Base-by-base conservation (phyloP, 2,888 invertebrate species). In the Lamproptera curius region DNA sequence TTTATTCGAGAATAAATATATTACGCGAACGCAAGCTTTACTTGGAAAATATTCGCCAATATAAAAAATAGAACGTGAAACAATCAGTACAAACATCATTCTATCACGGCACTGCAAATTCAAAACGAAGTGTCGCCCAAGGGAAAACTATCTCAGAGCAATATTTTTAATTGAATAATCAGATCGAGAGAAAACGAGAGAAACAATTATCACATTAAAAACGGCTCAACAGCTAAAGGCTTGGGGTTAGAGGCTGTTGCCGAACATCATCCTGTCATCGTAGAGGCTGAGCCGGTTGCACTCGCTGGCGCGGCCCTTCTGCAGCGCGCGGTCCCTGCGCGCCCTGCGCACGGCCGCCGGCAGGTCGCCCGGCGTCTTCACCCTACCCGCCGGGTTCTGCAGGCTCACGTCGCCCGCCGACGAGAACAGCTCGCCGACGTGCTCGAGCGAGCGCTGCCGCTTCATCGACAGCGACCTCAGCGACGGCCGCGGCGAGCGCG, bases 221-320 rank as follows among this genome's bases (percentile, higher is more conserved):
- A 50, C 50, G 36, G 37, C 49, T 42, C 36, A 42, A 42, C 47
- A 26, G 31, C 31, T 39, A 42, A 35, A 49, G 36, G 38, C 9
- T 37, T 9, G 16, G 14, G 33, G 35, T 63, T 72, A 87, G 60
- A 88, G 63, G 62, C 86, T 89, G 58, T 89, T 89, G 0, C 88
- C 88, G 56, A 91, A 91, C 96, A 97, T 96, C 90, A 96, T 95
- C 35, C 96, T 89, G 70, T 97, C 97, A 63, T 96, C 96, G 64
- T 96, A 96, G 14, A 97, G 82, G 37, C 96, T 96, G 61, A 97
- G 90, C 55, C 97, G 90, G 56, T 93, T 92, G 35, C 91, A 90
- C 15, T 86, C 85, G 10, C 64, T 79, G 0, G 80, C 78, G 14
- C 86, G 65, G 0, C 83, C 83, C 42, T 80, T 82, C 52, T 84